phyloP scores from a whole-genome alignment of 2,888 invertebrate species.

The Gerosis bhagava region DNA sequence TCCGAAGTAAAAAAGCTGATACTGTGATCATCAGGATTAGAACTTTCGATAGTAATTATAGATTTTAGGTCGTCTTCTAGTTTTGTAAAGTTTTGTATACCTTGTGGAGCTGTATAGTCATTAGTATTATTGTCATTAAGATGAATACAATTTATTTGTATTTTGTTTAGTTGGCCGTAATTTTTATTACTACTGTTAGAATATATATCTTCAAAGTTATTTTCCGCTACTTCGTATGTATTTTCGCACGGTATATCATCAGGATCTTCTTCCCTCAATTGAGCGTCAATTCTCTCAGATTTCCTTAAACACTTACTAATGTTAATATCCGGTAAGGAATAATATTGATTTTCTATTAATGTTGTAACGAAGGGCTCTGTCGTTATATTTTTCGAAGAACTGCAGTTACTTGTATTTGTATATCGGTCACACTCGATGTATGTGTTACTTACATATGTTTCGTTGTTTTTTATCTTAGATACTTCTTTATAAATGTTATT shows the following conservation, averaged over 20 bases:
- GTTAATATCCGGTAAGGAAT: slow-evolving; percentile 87
- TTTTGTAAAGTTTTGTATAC: slow-evolving; percentile 63
- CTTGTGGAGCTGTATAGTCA: slow-evolving; percentile 58
- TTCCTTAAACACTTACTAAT: slow-evolving; percentile 86
- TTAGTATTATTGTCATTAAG: slow-evolving; percentile 42
- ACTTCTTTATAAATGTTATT: slow-evolving; percentile 60
- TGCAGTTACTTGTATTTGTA: slow-evolving; percentile 63
- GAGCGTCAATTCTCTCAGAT: slow-evolving; percentile 88
- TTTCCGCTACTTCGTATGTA: slow-evolving; percentile 70
- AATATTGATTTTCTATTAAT: slow-evolving; percentile 85
- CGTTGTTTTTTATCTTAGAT: slow-evolving; percentile 55
- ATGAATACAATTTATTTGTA: slow-evolving; percentile 43
- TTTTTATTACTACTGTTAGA: slow-evolving; percentile 56
- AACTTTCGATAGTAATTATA: slow-evolving; percentile 71
- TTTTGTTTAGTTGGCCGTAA: slow-evolving; percentile 71
- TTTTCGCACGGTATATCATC: slow-evolving; percentile 71
- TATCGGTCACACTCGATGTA: slow-evolving; percentile 67
- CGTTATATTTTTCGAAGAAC: slow-evolving; percentile 70
- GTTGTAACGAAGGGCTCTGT: slow-evolving; percentile 77
- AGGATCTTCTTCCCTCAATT: slow-evolving; percentile 80
- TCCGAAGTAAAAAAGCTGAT: slow-evolving; percentile 55
- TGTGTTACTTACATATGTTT: slow-evolving; percentile 65
- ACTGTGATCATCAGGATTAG: slow-evolving; percentile 66
- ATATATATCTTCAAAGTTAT: slow-evolving; percentile 67
- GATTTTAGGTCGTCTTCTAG: slow-evolving; percentile 76